phyloP scores from a whole-genome alignment of 1,140 invertebrate genomes.

The Notospermus geniculatus region DNA sequence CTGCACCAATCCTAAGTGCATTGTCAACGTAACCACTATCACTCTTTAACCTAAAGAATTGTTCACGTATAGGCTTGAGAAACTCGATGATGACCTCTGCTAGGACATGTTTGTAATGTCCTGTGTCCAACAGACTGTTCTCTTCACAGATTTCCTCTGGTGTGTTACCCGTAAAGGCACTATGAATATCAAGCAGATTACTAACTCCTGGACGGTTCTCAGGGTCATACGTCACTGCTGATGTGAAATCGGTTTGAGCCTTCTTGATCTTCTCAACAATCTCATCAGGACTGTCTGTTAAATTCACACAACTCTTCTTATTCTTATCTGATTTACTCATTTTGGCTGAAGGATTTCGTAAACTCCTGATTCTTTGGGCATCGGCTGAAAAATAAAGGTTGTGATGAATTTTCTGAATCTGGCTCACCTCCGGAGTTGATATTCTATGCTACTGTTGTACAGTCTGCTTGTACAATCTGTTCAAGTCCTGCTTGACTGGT shows the following conservation, averaged over 20 bases:
- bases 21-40: constrained; percentile 66
- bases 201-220: constrained; percentile 78
- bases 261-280: constrained; percentile 84
- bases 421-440: not conserved
- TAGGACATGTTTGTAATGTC: constrained; percentile 73
- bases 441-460: too few species aligned
- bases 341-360: constrained; percentile 70
- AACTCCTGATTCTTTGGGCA: constrained; percentile 40
- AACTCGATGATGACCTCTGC: constrained; percentile 72
- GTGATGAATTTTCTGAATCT: constrained; percentile 5
- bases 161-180: constrained; percentile 64
- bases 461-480: constrained; percentile 48
- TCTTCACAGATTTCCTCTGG: constrained; percentile 72
- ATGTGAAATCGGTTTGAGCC: constrained; percentile 86
- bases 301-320: constrained; percentile 72
- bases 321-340: constrained; percentile 96
- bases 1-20: constrained; percentile 69
- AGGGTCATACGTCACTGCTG: constrained; percentile 78
- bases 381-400: constrained; percentile 30
- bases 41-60: constrained; percentile 63
- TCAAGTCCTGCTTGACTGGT: too few species aligned
- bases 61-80: constrained; percentile 70
- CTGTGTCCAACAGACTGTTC: constrained; percentile 69
- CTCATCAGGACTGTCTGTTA: constrained; percentile 76
- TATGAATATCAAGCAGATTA: constrained; percentile 83